Conservation (phyloP, 2,888 invertebrate genomes). For the Drosophila recens region DNA sequence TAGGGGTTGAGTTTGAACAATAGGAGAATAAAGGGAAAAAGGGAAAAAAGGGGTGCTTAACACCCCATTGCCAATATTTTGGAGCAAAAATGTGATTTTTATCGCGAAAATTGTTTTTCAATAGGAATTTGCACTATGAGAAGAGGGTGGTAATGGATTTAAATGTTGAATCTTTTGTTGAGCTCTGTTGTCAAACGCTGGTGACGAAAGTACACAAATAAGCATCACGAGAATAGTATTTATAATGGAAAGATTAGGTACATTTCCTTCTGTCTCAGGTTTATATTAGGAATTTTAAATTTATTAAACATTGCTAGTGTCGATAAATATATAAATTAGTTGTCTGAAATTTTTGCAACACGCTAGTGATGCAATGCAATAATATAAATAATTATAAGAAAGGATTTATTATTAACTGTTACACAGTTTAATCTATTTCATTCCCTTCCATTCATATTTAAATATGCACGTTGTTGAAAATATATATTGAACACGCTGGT, state of each 20-base stretch:
- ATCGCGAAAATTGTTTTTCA: conserved; percentile 42
- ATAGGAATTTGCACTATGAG: conserved; percentile 8
- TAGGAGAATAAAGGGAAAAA: neutral
- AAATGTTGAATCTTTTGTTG: neutral
- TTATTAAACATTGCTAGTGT: neutral
- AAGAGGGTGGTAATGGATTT: neutral
- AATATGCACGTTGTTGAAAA: too few relatives aligned
- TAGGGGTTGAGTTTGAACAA: conserved; percentile 22
- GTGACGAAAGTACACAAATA: neutral
- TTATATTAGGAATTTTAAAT: neutral
- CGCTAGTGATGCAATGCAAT: too few relatives aligned
- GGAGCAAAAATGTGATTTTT: conserved; percentile 48
- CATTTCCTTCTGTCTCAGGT: neutral
- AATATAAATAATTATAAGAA: too few relatives aligned
- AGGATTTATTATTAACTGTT: too few relatives aligned
- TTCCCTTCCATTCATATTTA: too few relatives aligned
- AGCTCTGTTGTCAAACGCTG: neutral
- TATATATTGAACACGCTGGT: too few relatives aligned
- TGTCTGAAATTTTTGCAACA: too few relatives aligned
- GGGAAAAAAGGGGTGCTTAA: conserved; percentile 43
- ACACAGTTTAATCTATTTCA: too few relatives aligned
- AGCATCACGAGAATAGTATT: neutral
- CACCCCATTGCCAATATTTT: conserved; percentile 30
- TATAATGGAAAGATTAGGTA: neutral
- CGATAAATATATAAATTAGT: too few relatives aligned